Conservation (phyloP, 2,797 vertebrate genomes). For the Discoglossus pictus region DNA sequence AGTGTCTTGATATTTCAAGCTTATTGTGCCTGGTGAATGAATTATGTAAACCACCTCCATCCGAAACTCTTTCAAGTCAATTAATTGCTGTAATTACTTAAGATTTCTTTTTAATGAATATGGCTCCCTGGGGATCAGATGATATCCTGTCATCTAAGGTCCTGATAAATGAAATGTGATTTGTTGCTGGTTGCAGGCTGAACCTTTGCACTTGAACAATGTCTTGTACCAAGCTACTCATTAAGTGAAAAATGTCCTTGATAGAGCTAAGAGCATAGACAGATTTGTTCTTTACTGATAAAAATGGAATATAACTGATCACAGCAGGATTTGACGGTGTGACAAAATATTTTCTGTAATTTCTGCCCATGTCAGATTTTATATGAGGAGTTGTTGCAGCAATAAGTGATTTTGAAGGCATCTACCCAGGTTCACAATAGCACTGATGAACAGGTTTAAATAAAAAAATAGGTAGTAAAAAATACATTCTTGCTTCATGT, state of each 20-base stretch:
- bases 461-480: too few relatives aligned
- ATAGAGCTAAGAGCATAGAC: conserved; percentile 56
- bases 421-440: too few relatives aligned
- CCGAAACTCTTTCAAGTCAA: conserved; percentile 84
- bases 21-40: conserved; percentile 84
- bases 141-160: conserved; percentile 80
- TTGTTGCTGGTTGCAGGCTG: conserved; percentile 74
- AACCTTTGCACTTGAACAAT: conserved; percentile 69
- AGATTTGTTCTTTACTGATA: conserved; percentile 32
- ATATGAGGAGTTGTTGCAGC: too few relatives aligned
- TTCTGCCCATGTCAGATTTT: too few relatives aligned
- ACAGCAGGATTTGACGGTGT: conserved; percentile 14
- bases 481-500: too few relatives aligned
- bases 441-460: too few relatives aligned
- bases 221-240: conserved; percentile 62
- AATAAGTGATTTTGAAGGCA: too few relatives aligned
- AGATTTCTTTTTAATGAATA: conserved; percentile 89
- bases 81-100: conserved; percentile 91
- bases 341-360: too few relatives aligned
- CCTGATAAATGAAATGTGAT: conserved; percentile 84
- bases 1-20: conserved; percentile 61
- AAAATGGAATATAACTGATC: conserved; percentile 27
- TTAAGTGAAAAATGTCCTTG: conserved; percentile 72
- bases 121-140: conserved; percentile 78
- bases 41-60: conserved; percentile 85